These are phyloP conservation scores for Saimiri boliviensis DNA, from an alignment of 2,113 vertebrate species.

Conservation along the genomic window DNA sequence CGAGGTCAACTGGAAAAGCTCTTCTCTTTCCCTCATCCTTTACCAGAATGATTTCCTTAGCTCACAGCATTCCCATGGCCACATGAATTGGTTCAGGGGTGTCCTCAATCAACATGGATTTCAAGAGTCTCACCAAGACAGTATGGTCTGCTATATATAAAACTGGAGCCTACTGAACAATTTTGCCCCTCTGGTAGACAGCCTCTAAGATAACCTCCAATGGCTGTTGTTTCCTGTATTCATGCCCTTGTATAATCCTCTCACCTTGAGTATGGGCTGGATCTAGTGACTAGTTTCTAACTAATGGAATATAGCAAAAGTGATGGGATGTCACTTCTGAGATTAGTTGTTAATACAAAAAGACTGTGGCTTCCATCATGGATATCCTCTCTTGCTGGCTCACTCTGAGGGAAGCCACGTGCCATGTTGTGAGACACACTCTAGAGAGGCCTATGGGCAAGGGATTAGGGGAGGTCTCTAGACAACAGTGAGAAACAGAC, in stretches of 20 bases:
- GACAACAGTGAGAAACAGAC: not conserved
- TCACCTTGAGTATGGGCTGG: not conserved
- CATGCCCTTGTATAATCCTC: not conserved
- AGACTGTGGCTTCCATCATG: not conserved
- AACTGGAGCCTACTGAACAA: not conserved
- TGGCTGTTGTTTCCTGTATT: not conserved
- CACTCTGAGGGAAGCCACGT: not conserved
- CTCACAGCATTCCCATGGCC: not conserved
- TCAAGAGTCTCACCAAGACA: not conserved
- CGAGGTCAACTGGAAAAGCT: not conserved
- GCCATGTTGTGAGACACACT: not conserved
- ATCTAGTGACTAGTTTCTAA: not conserved
- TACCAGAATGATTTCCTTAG: not conserved
- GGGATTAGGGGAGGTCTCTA: not conserved
- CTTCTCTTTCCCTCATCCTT: not conserved
- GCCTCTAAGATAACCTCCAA: not conserved
- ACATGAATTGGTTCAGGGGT: not conserved
- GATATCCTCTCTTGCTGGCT: not conserved
- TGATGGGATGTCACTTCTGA: slow-evolving; percentile 18
- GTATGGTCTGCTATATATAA: not conserved
- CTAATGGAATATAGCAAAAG: not conserved
- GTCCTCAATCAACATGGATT: not conserved
- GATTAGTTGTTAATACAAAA: not conserved
- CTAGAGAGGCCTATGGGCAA: not conserved
- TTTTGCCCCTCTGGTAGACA: not conserved